Base-by-base conservation (phyloP, 2,113 vertebrate species). In the Varanus salvator region DNA sequence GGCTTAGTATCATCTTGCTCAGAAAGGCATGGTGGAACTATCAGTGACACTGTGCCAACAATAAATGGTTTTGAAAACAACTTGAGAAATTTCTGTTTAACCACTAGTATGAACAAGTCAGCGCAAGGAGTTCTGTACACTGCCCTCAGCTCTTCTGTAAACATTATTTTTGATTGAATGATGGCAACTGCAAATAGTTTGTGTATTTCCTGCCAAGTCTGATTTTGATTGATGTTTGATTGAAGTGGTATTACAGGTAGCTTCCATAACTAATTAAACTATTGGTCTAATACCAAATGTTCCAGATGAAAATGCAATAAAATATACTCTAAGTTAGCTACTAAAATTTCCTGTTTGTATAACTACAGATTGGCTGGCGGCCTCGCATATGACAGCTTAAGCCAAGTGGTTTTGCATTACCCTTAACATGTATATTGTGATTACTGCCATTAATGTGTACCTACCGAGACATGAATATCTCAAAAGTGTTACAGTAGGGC, bases 51-150 rank as follows among this genome's bases (percentile, higher is more conserved):
- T 72, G 91, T 75, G 89, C 71, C 72, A 93, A 87, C 57, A 69
- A 75, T 88, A 90, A 95, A 91, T 91, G 83, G 60, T 93, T 95
- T 87, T 87, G 80, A 92, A 94, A 92, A 44, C 0, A 23, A 29
- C 38, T 50, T 50, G 80, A 89, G 80, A 85, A 90, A 72, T 80
- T 12, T 71, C 69, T 84, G 66, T 72, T 74, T 90, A 78, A 84
- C 77, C 54, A 82, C 84, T 44, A 85, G 75, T 38, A 90, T 31
- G 50, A 93, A 72, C 0, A 17, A 52, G 87, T 44, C 0, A 0
- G 78, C 6, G 15, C 81, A 89, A n/a, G 50, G 2, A 12, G 17
- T 34, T 4, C 31, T 90, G 87, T 54, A 60, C 2, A 29, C 34
- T 86, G 72, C 85, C 72, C 27, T 68, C 44, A 2, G 23, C 8